Conservation (phyloP, 1,140 invertebrate species). For the Latrodectus geometricus region DNA sequence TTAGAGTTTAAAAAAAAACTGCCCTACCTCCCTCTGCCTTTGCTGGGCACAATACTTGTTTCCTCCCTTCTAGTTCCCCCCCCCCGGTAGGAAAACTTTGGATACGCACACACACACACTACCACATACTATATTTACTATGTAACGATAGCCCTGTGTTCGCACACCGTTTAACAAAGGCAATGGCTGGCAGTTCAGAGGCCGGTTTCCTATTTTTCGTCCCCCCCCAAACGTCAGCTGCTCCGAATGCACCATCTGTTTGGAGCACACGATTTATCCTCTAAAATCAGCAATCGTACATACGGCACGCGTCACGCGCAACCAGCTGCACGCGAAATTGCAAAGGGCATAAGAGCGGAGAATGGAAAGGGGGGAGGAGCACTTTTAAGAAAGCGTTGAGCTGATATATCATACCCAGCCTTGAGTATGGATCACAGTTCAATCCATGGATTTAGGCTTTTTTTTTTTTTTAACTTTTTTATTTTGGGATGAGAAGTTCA, state of each 20-base stretch:
- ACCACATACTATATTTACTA: conserved; percentile 34
- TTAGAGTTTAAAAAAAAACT: neutral
- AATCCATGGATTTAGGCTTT: no score
- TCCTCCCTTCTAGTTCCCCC: no score
- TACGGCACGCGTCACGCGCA: conserved; percentile 34
- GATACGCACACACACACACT: conserved; percentile 40
- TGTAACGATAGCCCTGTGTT: conserved; percentile 56
- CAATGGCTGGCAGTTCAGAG: conserved; percentile 25
- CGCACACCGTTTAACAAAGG: conserved; percentile 59
- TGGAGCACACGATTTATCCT: conserved; percentile 35
- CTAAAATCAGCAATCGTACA: conserved; percentile 28
- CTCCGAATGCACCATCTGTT: conserved; percentile 45
- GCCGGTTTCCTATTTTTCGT: conserved; percentile 9
- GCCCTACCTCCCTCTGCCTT: neutral
- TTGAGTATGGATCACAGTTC: no score
- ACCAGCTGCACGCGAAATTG: conserved; percentile 24
- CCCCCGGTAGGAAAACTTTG: neutral
- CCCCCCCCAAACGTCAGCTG: conserved; percentile 35
- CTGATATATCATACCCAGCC: no score
- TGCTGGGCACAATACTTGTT: neutral
- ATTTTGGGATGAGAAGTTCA: no score
- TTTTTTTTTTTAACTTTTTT: no score
- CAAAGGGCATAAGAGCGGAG: neutral
- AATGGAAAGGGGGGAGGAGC: neutral
- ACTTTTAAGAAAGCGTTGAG: no score